These are phyloP conservation scores for Heterotis niloticus DNA, from an alignment of 2,113 vertebrate genomes.

Conservation along the genomic window DNA sequence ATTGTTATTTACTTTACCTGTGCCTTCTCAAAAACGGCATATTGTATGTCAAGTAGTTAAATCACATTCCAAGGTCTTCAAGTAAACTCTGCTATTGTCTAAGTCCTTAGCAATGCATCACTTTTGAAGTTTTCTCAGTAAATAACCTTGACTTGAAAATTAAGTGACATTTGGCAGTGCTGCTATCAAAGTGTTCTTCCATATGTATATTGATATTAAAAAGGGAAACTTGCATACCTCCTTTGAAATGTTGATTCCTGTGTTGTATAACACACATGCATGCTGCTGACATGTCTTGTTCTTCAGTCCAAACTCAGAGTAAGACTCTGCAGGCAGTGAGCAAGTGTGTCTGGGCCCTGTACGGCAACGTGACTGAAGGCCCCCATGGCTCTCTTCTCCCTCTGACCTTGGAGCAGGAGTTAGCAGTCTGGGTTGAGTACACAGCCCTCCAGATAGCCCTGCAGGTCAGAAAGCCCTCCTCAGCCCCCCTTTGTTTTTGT, in stretches of 20 bases:
- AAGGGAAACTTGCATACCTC: background rate
- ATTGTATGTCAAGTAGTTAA: no score
- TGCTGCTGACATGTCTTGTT: background rate
- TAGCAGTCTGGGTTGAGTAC: slow-evolving; percentile 67
- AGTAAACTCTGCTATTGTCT: background rate
- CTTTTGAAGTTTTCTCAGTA: background rate
- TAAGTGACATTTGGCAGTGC: background rate
- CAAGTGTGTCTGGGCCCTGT: slow-evolving; percentile 59
- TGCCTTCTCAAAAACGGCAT: no score
- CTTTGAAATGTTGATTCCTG: background rate
- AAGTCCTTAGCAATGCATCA: background rate
- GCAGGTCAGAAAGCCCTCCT: slow-evolving; percentile 46
- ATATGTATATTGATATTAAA: background rate
- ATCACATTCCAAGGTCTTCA: background rate
- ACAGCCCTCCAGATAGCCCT: slow-evolving; percentile 63
- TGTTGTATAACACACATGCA: background rate
- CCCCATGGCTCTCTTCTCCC: slow-evolving; percentile 13
- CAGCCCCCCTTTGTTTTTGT: background rate
- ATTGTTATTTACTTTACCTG: background rate
- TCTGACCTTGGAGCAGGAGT: slow-evolving; percentile 50
- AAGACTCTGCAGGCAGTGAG: slow-evolving; percentile 44
- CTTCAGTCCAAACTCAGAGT: slow-evolving; percentile 53
- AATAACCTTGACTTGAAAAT: no score
- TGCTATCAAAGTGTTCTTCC: background rate
- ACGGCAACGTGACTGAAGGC: slow-evolving; percentile 47